A percentile compares a stretch with the other conserved stretches of the same genome.
phyloP scores from a whole-genome alignment of 2,113 vertebrate genomes.

The Pygoscelis adeliae region DNA sequence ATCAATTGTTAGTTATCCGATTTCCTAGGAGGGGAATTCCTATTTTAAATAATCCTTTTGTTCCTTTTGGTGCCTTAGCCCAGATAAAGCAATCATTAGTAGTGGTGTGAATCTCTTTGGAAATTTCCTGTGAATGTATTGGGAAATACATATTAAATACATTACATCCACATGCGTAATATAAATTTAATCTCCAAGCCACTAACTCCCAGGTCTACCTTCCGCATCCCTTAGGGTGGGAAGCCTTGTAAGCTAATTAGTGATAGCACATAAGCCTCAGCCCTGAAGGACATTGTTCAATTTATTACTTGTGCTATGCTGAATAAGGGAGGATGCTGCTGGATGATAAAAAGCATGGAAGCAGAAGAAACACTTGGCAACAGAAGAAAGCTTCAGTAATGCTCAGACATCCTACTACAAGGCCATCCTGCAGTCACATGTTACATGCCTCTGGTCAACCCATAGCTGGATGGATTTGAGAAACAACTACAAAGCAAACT shows the following conservation, averaged over 20 bases:
- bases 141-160: not conserved
- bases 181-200: conserved; percentile 31
- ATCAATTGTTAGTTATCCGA: not conserved
- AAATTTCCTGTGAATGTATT: not conserved
- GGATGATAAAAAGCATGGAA: not conserved
- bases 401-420: not conserved
- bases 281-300: not conserved
- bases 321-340: not conserved
- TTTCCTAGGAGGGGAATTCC: not conserved
- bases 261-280: conserved; percentile 7
- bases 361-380: not conserved
- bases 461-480: not conserved
- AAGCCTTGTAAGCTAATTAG: conserved; percentile 52
- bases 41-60: not conserved
- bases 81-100: not conserved
- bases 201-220: conserved; percentile 4
- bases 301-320: conserved; percentile 4
- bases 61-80: not conserved
- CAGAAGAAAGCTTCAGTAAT: not conserved
- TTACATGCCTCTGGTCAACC: not conserved
- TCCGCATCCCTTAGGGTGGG: not conserved
- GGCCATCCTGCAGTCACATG: not conserved
- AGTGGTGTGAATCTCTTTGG: not conserved
- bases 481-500: not conserved
- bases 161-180: not conserved